Conservation (phyloP, 64 coral and sea anemone genomes). For the Dendrophyllia cribrosa region DNA sequence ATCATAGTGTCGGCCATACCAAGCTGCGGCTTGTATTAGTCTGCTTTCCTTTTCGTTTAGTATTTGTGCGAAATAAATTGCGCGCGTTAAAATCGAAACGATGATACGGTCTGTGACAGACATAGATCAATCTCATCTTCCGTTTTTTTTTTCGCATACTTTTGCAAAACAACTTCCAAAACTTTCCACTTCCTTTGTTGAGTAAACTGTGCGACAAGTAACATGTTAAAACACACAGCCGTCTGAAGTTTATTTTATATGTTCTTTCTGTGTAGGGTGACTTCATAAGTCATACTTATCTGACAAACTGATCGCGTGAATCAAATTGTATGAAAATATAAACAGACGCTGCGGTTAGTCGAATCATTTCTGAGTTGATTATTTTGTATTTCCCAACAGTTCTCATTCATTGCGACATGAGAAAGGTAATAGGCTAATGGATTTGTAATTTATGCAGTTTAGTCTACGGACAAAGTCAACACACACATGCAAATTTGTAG, state of each 20-base stretch:
- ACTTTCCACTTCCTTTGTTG: slow-evolving; percentile 23
- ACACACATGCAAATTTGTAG: slow-evolving; percentile 27
- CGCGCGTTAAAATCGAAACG: not conserved
- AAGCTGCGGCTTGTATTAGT: not conserved
- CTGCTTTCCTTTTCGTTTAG: not conserved
- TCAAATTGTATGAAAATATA: slow-evolving; percentile 20
- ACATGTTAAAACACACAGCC: slow-evolving; percentile 50
- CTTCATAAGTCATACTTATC: slow-evolving; percentile 14
- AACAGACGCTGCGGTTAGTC: slow-evolving; percentile 49
- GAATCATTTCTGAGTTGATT: slow-evolving; percentile 17
- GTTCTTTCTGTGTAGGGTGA: not conserved
- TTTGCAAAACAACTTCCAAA: not conserved
- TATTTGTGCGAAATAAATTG: not conserved
- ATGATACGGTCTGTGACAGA: too few relatives aligned
- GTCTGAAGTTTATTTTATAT: not conserved
- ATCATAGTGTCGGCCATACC: slow-evolving; percentile 1
- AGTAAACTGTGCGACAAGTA: slow-evolving; percentile 25
- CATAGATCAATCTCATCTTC: too few relatives aligned
- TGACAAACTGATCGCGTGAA: slow-evolving; percentile 7
- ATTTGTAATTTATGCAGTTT: slow-evolving; percentile 61
- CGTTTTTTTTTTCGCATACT: not conserved
- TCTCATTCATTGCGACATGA: slow-evolving; percentile 36
- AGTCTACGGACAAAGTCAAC: slow-evolving; percentile 31
- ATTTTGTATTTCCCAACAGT: slow-evolving; percentile 47
- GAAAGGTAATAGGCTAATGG: slow-evolving; percentile 53